These are phyloP conservation scores for Ornithoptera priamus DNA, from an alignment of 2,888 invertebrate genomes.

Conservation along the genomic window DNA sequence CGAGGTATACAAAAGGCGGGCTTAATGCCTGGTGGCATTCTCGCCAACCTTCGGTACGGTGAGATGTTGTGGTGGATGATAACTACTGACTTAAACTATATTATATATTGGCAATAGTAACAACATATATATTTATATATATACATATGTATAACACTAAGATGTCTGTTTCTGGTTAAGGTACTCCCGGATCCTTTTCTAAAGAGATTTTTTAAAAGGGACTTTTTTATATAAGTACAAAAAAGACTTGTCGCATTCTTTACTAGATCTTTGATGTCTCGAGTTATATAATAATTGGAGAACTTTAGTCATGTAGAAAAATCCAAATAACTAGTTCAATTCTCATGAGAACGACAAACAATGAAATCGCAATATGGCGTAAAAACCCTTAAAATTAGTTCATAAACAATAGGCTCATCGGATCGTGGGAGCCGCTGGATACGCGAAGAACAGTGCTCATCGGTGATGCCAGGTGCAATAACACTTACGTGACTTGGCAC, in stretches of 20 bases:
- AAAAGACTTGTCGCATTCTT: background rate
- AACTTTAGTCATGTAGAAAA: constrained; percentile 12
- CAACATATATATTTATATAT: too few species aligned
- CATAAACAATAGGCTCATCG: constrained; percentile 34
- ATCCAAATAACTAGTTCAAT: constrained; percentile 2
- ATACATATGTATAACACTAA: too few species aligned
- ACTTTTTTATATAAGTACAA: background rate
- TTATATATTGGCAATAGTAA: too few species aligned
- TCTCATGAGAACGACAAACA: constrained; percentile 27
- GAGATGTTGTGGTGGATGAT: too few species aligned
- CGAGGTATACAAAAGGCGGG: too few species aligned
- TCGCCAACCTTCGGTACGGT: too few species aligned
- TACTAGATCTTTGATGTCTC: background rate
- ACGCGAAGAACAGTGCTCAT: constrained; percentile 12
- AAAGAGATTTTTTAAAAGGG: too few species aligned
- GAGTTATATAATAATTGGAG: constrained; percentile 15
- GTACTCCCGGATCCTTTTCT: too few species aligned
- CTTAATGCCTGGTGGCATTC: too few species aligned
- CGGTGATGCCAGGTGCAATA: constrained; percentile 20
- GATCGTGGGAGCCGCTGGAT: constrained; percentile 33
- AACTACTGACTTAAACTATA: too few species aligned
- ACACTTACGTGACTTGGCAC: constrained; percentile 26
- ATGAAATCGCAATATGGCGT: constrained; percentile 26
- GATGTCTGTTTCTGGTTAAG: too few species aligned
- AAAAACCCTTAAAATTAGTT: constrained; percentile 49